Evolutionary conservation across 2,797 vertebrate species (phyloP), one percentile per base, ranked within the genome.

Genomic region (Dromococcyx pavoninus): DNA sequence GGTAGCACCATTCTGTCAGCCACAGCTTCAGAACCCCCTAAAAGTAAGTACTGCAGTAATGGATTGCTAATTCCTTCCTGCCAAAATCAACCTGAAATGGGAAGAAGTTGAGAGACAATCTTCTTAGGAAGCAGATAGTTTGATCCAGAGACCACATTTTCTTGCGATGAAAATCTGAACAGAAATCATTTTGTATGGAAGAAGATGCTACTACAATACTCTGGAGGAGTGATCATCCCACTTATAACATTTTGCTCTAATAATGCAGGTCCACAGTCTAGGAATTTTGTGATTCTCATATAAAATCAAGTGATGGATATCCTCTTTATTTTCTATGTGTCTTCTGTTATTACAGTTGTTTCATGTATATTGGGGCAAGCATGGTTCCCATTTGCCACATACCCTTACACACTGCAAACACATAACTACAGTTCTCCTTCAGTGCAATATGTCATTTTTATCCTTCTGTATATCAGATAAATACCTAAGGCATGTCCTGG

Each of bases 131-230:
- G 65, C 41, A 80, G 58, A 88, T 6, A 53, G 69, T 25, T 91
- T 87, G 80, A 85, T 76, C 79, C 62, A 73, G 67, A 86, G 64
- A 88, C 93, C 62, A 89, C 69, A 41, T 43, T 95, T 50, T 14
- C 39, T 44, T 79, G 78, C 72, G 67, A 77, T 54, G 73, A 91
- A 84, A 89, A 94, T 65, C n/a, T 64, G 32, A 91, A 76, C 46
- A 86, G 71, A 91, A 94, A 86, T 84, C 72, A 60, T 44, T 94
- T 88, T 71, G 56, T 39, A 46, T 41, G 54, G 82, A 94, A 73
- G 54, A 82, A 21, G 51, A 70, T 1, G 13, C 50, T 86, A 43
- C 54, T 83, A n/a, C 61, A 80, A 44, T 28, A 39, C n/a, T 78
- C 50, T 72, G 39, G 44, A 91, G 76, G 76, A 91, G 32, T 46